Conservation (phyloP, 92 coral and sea anemone genomes). For the Ricordea florida region DNA sequence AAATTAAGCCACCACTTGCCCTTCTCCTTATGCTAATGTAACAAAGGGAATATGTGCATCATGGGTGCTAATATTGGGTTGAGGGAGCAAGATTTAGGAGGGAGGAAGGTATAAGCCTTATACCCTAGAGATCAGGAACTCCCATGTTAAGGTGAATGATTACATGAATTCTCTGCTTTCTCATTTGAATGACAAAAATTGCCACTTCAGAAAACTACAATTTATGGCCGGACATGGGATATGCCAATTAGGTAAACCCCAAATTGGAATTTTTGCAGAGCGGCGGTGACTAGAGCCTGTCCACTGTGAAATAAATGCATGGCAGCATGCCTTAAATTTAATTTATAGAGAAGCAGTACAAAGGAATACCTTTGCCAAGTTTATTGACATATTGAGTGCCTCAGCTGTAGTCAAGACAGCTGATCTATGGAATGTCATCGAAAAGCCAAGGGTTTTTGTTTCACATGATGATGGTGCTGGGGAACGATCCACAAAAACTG, state of each 20-base stretch:
- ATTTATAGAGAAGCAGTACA: background rate
- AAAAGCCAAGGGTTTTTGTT: slow-evolving; percentile 9
- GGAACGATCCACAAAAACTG: background rate
- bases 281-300: slow-evolving; percentile 42
- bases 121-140: slow-evolving; percentile 12
- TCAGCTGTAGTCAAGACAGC: background rate
- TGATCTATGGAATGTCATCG: background rate
- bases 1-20: slow-evolving; percentile 70
- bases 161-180: slow-evolving; percentile 4
- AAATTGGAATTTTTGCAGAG: slow-evolving; percentile 40
- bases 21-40: slow-evolving; percentile 71
- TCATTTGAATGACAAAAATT: background rate
- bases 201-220: slow-evolving; percentile 7
- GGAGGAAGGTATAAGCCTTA: background rate
- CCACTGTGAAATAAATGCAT: too few relatives aligned
- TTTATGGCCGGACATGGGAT: slow-evolving; percentile 46
- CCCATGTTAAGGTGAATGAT: slow-evolving; percentile 1
- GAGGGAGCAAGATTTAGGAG: background rate
- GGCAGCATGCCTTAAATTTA: background rate
- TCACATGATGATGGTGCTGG: slow-evolving; percentile 13
- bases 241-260: slow-evolving; percentile 41
- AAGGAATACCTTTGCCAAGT: background rate
- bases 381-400: slow-evolving; percentile 7
- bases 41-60: slow-evolving; percentile 12
- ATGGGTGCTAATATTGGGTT: slow-evolving; percentile 12